Percentiles rank a stretch among this genome's conserved stretches.
These are phyloP conservation scores for Alligator mississippiensis DNA, from an alignment of 2,113 vertebrate genomes.

Conservation along the genomic window DNA sequence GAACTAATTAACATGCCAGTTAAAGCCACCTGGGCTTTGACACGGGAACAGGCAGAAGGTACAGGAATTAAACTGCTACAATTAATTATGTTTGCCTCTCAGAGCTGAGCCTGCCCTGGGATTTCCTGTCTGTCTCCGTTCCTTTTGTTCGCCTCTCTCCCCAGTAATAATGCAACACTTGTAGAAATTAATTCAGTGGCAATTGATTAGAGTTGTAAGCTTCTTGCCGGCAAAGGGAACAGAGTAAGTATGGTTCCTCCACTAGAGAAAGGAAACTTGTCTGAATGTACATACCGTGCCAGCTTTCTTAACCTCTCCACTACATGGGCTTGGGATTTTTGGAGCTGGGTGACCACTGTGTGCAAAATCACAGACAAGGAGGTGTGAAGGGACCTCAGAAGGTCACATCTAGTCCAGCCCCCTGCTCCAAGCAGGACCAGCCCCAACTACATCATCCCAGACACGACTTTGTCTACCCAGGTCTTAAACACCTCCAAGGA, in stretches of 20 bases:
- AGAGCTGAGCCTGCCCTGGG: slow-evolving; percentile 1
- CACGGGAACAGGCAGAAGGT: slow-evolving; percentile 39
- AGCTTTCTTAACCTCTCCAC: background rate
- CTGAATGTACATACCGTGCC: background rate
- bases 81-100: slow-evolving; percentile 66
- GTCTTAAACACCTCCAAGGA: too few relatives aligned
- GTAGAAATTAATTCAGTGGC: slow-evolving; percentile 66
- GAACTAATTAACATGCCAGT: slow-evolving; percentile 61
- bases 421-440: too few relatives aligned
- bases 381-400: too few relatives aligned
- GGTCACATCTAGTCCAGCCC: too few relatives aligned
- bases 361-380: too few relatives aligned
- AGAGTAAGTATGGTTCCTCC: background rate
- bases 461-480: too few relatives aligned
- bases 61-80: slow-evolving; percentile 65
- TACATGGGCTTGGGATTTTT: accelerated
- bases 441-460: too few relatives aligned
- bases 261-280: background rate
- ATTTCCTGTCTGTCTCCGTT: slow-evolving; percentile 1
- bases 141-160: slow-evolving; percentile 50
- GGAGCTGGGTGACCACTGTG: too few relatives aligned
- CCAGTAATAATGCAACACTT: slow-evolving; percentile 33
- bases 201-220: slow-evolving; percentile 53
- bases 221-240: slow-evolving; percentile 20
- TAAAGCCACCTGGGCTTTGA: slow-evolving; percentile 59